These are phyloP conservation scores for Phytoseiulus persimilis DNA, from an alignment of 2,888 invertebrate species.

Conservation along the genomic window DNA sequence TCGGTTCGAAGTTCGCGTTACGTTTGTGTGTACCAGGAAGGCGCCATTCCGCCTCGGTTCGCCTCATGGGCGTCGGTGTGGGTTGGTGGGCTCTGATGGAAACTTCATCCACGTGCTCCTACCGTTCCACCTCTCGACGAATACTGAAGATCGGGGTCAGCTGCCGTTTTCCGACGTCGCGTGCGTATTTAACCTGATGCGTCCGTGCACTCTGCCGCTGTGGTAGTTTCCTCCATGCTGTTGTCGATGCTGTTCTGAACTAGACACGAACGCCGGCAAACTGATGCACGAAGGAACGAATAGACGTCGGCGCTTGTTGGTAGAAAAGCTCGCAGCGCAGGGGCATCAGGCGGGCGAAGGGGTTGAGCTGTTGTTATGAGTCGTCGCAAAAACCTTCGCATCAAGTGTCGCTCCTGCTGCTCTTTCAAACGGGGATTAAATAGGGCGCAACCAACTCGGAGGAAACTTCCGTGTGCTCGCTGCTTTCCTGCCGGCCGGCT, in stretches of 20 bases:
- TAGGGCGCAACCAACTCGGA: neutral
- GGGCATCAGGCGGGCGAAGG: neutral
- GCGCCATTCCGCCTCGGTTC: neutral
- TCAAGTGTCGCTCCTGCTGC: neutral
- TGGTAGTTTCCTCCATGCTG: neutral
- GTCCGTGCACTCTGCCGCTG: neutral
- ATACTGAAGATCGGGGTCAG: neutral
- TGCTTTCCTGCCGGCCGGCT: neutral
- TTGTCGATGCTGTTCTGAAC: neutral
- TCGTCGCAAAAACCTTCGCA: neutral
- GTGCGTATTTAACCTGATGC: neutral
- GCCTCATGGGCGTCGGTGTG: neutral
- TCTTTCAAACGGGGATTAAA: constrained; percentile 5
- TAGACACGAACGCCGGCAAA: neutral
- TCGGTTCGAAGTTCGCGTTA: neutral
- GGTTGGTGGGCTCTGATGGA: neutral
- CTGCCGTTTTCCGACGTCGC: neutral
- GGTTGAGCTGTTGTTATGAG: constrained; percentile 5
- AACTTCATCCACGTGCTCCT: neutral
- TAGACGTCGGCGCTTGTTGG: neutral
- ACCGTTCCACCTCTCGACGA: neutral
- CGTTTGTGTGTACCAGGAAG: neutral
- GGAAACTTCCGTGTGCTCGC: neutral
- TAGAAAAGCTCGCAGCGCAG: neutral
- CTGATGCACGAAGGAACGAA: neutral